Conservation (phyloP, 2,113 vertebrate species). For the Dendrocopos noguchii region DNA sequence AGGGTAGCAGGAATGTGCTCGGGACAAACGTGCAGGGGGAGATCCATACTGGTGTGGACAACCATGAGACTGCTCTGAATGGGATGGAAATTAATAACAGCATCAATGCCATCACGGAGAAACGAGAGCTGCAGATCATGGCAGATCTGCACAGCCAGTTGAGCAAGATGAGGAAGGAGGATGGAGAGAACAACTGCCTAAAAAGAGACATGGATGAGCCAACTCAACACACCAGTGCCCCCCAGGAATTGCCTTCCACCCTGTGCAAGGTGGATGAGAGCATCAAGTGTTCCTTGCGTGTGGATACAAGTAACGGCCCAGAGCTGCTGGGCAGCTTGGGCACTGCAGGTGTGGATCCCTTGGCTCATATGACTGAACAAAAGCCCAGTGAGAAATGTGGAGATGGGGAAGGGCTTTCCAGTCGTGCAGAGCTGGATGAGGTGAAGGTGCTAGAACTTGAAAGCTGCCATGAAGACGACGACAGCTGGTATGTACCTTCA, state of each 20-base stretch:
- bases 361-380: not conserved
- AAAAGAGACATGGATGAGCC: slow-evolving; percentile 55
- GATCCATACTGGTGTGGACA: slow-evolving; percentile 30
- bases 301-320: slow-evolving; percentile 21
- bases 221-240: slow-evolving; percentile 1
- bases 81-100: slow-evolving; percentile 64
- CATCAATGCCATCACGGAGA: slow-evolving; percentile 33
- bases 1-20: slow-evolving; percentile 67
- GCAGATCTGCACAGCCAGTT: slow-evolving; percentile 57
- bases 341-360: slow-evolving; percentile 28
- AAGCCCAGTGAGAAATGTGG: slow-evolving; percentile 41
- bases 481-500: slow-evolving; percentile 84
- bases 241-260: slow-evolving; percentile 67
- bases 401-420: slow-evolving; percentile 36
- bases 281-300: slow-evolving; percentile 1
- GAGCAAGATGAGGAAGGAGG: slow-evolving; percentile 66
- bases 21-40: slow-evolving; percentile 56
- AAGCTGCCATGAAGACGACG: slow-evolving; percentile 81
- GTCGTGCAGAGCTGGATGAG: slow-evolving; percentile 80
- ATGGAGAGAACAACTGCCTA: slow-evolving; percentile 48
- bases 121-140: slow-evolving; percentile 63
- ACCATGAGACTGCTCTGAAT: slow-evolving; percentile 41
- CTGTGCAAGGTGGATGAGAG: not conserved
- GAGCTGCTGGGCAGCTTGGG: slow-evolving; percentile 12
- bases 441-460: slow-evolving; percentile 87